Conservation (phyloP, 2,797 vertebrate genomes). For the Okamejei kenojei region DNA sequence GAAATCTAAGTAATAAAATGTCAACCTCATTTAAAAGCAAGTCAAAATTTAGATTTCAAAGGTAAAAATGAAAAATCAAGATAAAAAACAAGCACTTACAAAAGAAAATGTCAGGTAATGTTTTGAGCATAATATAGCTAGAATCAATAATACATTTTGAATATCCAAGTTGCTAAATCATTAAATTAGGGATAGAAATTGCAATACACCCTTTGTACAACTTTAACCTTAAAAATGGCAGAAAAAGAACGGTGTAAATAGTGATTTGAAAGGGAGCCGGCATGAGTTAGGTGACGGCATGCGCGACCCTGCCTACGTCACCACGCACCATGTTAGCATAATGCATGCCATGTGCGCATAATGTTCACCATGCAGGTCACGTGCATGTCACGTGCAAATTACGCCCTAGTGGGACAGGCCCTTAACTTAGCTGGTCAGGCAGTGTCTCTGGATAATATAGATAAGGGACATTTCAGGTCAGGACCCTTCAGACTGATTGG, state of each 20-base stretch:
- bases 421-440: too few relatives aligned
- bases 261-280: not conserved
- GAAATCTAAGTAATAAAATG: not conserved
- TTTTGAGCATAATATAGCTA: not conserved
- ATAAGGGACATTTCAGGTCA: too few relatives aligned
- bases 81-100: not conserved
- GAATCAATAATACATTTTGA: not conserved
- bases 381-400: too few relatives aligned
- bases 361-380: too few relatives aligned
- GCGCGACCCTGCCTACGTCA: too few relatives aligned
- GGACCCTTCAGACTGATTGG: too few relatives aligned
- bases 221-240: not conserved
- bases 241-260: not conserved
- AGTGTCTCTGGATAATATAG: too few relatives aligned
- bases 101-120: too few relatives aligned
- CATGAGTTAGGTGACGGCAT: too few relatives aligned
- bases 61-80: not conserved
- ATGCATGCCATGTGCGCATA: too few relatives aligned
- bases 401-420: too few relatives aligned
- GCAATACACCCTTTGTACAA: not conserved
- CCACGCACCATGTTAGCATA: too few relatives aligned
- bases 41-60: not conserved
- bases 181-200: not conserved
- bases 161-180: not conserved
- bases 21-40: not conserved